phyloP scores from a whole-genome alignment of 2,888 invertebrate genomes.

The Diarsia mendica region DNA sequence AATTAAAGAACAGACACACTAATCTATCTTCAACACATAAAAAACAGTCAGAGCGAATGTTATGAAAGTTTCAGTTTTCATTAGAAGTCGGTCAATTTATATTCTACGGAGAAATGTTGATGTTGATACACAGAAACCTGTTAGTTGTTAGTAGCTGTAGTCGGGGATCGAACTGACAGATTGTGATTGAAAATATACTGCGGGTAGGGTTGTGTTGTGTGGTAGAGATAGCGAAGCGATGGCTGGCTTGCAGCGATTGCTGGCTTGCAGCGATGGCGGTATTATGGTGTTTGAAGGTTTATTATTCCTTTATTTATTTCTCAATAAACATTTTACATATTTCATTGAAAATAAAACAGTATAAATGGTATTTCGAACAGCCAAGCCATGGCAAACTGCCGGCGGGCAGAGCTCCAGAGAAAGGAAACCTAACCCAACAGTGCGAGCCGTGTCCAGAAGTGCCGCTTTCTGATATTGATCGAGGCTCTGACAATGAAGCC shows the following conservation, averaged over 20 bases:
- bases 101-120: slow-evolving; percentile 52
- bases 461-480: no score
- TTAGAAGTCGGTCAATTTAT: slow-evolving; percentile 53
- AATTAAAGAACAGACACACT: slow-evolving; percentile 42
- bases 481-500: no score
- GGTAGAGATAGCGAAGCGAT: slow-evolving; percentile 59
- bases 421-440: no score
- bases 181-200: slow-evolving; percentile 63
- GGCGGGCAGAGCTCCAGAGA: no score
- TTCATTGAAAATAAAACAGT: no score
- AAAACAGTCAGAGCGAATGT: slow-evolving; percentile 45
- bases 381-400: no score
- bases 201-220: slow-evolving; percentile 55
- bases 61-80: slow-evolving; percentile 61
- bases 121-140: slow-evolving; percentile 49
- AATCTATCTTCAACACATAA: slow-evolving; percentile 49
- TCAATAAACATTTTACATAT: no score
- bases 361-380: no score
- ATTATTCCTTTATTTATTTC: no score
- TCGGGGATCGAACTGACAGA: slow-evolving; percentile 37
- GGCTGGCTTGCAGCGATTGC: slow-evolving; percentile 12
- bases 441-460: no score
- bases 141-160: no score
- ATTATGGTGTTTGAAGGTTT: no score
- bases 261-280: background rate